phyloP scores from a whole-genome alignment of 1,140 invertebrate genomes.

The Dendrolimus kikuchii region DNA sequence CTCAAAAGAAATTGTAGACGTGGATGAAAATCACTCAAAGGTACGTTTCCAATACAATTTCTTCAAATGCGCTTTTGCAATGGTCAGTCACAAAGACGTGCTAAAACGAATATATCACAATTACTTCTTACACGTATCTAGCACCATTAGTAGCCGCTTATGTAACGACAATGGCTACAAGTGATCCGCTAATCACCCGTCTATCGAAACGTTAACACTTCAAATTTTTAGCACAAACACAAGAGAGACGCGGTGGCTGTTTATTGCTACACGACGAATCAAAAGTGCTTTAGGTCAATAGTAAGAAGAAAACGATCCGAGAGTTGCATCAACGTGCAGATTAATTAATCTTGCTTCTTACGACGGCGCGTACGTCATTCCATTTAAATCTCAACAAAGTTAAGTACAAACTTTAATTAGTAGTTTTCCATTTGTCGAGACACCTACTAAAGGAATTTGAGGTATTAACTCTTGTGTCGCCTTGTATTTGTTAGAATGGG shows the following conservation, averaged over 20 bases:
- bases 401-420: slow-evolving; percentile 61
- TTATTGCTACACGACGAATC: slow-evolving; percentile 54
- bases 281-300: slow-evolving; percentile 56
- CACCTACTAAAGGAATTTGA: slow-evolving; percentile 63
- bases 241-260: slow-evolving; percentile 23
- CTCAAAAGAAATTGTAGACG: neutral
- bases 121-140: slow-evolving; percentile 30
- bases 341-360: slow-evolving; percentile 59
- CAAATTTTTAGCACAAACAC: slow-evolving; percentile 59
- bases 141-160: slow-evolving; percentile 48
- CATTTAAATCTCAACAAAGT: slow-evolving; percentile 45
- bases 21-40: no score
- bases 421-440: slow-evolving; percentile 61
- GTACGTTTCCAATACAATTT: neutral
- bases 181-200: slow-evolving; percentile 51
- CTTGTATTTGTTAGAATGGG: slow-evolving; percentile 11
- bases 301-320: slow-evolving; percentile 56
- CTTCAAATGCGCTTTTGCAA: slow-evolving; percentile 13
- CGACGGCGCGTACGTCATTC: slow-evolving; percentile 42
- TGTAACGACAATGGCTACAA: slow-evolving; percentile 49
- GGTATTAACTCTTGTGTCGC: slow-evolving; percentile 43
- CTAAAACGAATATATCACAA: slow-evolving; percentile 47
- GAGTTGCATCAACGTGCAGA: slow-evolving; percentile 48
- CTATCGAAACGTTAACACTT: slow-evolving; percentile 54
- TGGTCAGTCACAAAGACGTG: slow-evolving; percentile 35